These are phyloP conservation scores for Ophion ventricosus DNA, from an alignment of 2,888 invertebrate species.

Conservation along the genomic window DNA sequence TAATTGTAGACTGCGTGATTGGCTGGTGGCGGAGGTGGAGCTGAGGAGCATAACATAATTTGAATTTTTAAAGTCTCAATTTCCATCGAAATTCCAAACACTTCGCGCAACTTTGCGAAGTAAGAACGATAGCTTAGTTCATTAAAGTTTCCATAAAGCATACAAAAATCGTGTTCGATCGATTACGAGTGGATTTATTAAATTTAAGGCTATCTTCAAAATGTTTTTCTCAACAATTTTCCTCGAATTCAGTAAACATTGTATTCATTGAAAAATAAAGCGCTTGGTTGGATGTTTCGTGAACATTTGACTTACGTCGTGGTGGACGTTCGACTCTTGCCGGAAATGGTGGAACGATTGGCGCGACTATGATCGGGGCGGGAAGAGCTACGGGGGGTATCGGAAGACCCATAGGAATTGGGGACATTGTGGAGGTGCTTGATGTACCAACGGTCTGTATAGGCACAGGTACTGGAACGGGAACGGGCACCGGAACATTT, in stretches of 20 bases:
- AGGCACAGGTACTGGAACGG: slow-evolving; percentile 68
- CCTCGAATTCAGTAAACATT: background rate
- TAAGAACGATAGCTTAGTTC: too few relatives aligned
- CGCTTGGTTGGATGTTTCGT: background rate
- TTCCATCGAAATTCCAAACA: background rate
- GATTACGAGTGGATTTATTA: background rate
- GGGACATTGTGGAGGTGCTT: slow-evolving; percentile 49
- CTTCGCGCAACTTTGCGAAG: background rate
- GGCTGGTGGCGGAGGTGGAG: slow-evolving; percentile 58
- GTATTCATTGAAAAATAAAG: background rate
- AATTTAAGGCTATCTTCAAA: background rate
- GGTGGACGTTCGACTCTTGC: slow-evolving; percentile 69
- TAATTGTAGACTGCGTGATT: slow-evolving; percentile 81
- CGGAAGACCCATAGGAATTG: slow-evolving; percentile 58
- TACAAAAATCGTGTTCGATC: background rate
- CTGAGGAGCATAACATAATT: slow-evolving; percentile 14
- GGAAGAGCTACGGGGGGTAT: slow-evolving; percentile 61
- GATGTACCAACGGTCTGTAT: slow-evolving; percentile 44
- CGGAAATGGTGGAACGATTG: slow-evolving; percentile 54
- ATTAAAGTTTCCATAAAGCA: too few relatives aligned
- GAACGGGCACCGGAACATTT: slow-evolving; percentile 69
- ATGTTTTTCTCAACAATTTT: background rate
- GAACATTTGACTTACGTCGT: slow-evolving; percentile 66
- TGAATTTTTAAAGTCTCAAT: background rate
- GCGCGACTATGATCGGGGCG: slow-evolving; percentile 35